Evolutionary conservation across 2,797 vertebrate genomes (phyloP), one percentile per base, ranked within the genome.

Genomic region (Meda fulgida): DNA sequence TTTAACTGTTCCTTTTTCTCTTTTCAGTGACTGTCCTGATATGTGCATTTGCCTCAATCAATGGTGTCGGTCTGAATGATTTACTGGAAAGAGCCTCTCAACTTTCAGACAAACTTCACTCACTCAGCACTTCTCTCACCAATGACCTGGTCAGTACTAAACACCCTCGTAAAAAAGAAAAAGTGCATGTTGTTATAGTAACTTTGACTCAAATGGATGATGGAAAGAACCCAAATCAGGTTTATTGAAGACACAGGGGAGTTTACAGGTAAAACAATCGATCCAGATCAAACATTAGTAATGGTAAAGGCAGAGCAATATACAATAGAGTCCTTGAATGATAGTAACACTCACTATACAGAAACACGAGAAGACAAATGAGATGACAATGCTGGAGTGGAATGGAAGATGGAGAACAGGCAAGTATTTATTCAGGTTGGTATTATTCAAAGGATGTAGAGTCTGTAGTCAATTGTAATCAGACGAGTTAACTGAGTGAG

Each of bases 81-180:
- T 91, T 96, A 66, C 90, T 96, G 7, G 93, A 96, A 36, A 90
- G 95, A 86, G 94, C 92, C 4, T 94, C 95, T 23, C 93, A 95
- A 75, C 91, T 91, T 71, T 96, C 95, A 0, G 94, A 96, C 91
- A 92, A 89, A 21, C 91, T 96, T 67, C 95, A 96, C 91, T 92
- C 94, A 0, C 92, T 96, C 91, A 96, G 95, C 92, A 93, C 92
- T 0, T 89, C 84, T 0, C 93, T 95, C 78, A 90, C 90, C 51
- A 92, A 92, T 0, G 94, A 94, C 72, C 91, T 96, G 92, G 95
- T 96, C 79, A 90, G 94, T 92, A 21, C 11, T 9, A 13, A 66
- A 78, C 36, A 4, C 26, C 2, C 48, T 10, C 0, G 14, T 80
- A 13, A 67, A 43, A 63, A 63, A 60, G 3, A 5, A 13, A 60